These are phyloP conservation scores for Taphrorychus bicolor DNA, from an alignment of 2,888 invertebrate species.

Conservation along the genomic window DNA sequence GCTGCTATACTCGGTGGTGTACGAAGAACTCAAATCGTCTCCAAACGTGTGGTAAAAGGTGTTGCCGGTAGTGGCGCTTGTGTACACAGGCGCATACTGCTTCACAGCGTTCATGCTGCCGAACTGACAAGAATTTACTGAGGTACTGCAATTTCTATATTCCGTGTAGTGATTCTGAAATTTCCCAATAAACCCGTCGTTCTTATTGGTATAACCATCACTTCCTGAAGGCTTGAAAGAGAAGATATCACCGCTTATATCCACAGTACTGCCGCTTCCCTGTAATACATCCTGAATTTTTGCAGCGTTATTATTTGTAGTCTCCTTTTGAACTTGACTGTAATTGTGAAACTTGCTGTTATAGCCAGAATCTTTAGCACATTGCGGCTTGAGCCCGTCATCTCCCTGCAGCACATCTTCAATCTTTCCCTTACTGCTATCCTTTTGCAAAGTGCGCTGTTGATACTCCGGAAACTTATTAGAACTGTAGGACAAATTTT, in stretches of 20 bases:
- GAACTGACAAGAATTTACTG: neutral
- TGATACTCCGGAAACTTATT: neutral
- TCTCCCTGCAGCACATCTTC: too few relatives aligned
- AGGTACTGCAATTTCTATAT: neutral
- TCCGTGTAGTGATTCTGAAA: conserved; percentile 4
- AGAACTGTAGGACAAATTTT: neutral
- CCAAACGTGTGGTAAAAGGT: neutral
- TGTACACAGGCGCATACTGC: conserved; percentile 3
- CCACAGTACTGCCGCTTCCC: conserved; percentile 3
- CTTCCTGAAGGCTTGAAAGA: conserved; percentile 7
- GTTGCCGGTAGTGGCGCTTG: neutral
- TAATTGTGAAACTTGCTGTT: too few relatives aligned
- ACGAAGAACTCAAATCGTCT: neutral
- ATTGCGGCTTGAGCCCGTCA: too few relatives aligned
- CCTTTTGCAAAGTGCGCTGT: too few relatives aligned
- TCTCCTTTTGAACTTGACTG: conserved; percentile 3
- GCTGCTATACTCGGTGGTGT: neutral
- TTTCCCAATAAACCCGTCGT: neutral
- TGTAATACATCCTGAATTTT: neutral
- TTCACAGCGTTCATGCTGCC: neutral
- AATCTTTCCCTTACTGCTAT: too few relatives aligned
- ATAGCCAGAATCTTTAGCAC: too few relatives aligned
- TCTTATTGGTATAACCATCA: conserved; percentile 20
- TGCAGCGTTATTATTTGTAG: neutral
- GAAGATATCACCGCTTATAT: conserved; percentile 12